Base-by-base conservation (phyloP, 2,888 invertebrate species). In the Polydrusus pterygomalis region DNA sequence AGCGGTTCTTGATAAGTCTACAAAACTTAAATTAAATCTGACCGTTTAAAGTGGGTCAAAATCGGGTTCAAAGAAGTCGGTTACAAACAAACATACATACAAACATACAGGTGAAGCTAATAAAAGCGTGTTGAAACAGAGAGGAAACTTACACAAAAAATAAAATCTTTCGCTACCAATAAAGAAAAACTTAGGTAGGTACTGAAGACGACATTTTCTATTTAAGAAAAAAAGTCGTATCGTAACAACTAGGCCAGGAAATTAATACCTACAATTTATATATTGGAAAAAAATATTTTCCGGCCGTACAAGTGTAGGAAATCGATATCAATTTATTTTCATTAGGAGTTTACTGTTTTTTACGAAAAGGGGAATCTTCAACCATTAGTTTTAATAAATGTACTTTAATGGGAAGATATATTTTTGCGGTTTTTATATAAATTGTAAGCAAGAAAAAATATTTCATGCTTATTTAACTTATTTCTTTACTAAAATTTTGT, bases 371-470 rank as follows among this genome's bases (percentile, higher is more conserved):
- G 18, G 38, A 60, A 38, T 17, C 17, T 15, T 11, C 10, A 38
- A 60, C 38, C 38, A 60, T 60, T 60, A 60, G 15, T 60, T 60
- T 60, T 60, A 60, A 60, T 60, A 60, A 60, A 60, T 17, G 58
- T 58, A 38, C 17, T 18, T 15, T 38, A 38, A 18, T 38, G 30
- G 30, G 58, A 38, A 60, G 58, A 60, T 60, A 38, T 60, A 60
- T 60, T 60, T 60, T 18, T 38, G 38, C 17, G 58, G 38, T 10
- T 38, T 60, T 54, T 54, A 54, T 58, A 58, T 58, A 38, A 38
- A 38, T 17, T 60, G 38, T 38, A 34, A 30, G n/a, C 3, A 30
- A 56, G 9, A 56, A 30, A 2, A 34, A 2, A 20, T 20, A 20
- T 51, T 51, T 51, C 25, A 15, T 51, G n/a, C n/a, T 49, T 17